Conservation (phyloP, 2,113 vertebrate genomes). For the Psilopogon haemacephalus region DNA sequence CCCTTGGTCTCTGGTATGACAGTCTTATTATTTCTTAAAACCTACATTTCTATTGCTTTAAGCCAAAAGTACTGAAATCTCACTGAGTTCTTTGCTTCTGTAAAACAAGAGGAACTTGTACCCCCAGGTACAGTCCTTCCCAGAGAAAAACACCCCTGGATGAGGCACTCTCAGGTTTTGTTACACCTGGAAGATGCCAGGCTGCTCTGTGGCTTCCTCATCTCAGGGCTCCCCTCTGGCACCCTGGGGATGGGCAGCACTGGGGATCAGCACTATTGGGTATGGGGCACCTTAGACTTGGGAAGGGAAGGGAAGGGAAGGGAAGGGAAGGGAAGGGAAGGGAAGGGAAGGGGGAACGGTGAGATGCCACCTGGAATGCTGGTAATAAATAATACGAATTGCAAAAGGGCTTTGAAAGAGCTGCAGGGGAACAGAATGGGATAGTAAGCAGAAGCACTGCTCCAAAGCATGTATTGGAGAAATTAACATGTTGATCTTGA, state of each 20-base stretch:
- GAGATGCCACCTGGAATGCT: too few relatives aligned
- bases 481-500: too few relatives aligned
- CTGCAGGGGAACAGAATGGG: too few relatives aligned
- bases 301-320: background rate
- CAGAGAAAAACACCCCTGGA: background rate
- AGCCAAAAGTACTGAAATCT: background rate
- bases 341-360: too few relatives aligned
- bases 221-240: background rate
- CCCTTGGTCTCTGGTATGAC: background rate
- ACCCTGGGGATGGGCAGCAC: rapidly evolving
- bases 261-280: background rate
- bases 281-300: background rate
- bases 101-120: background rate
- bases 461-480: too few relatives aligned
- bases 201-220: background rate
- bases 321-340: background rate
- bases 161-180: background rate
- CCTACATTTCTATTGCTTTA: background rate
- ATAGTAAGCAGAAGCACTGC: too few relatives aligned
- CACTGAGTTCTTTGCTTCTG: background rate
- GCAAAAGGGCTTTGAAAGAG: too few relatives aligned
- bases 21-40: background rate
- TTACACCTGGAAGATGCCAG: background rate
- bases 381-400: too few relatives aligned
- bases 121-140: background rate